phyloP scores from a whole-genome alignment of 2,888 invertebrate genomes.

The Heliconius cydno region DNA sequence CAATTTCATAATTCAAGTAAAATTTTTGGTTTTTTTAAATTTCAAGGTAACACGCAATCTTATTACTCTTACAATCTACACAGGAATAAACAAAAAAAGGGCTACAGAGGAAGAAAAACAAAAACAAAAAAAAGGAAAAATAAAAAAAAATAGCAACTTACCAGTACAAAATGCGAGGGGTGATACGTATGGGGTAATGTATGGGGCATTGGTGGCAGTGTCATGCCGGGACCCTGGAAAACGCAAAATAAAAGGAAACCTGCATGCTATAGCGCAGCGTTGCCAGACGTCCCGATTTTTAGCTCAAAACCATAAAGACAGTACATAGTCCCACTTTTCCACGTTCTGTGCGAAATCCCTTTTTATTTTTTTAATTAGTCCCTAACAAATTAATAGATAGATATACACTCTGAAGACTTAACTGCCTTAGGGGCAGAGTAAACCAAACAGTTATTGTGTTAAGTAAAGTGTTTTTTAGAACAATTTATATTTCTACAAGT shows the following conservation, averaged over 20 bases:
- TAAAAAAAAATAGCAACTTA: constrained; percentile 67
- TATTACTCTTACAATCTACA: constrained; percentile 18
- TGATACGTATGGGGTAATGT: constrained; percentile 82
- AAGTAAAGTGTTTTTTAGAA: too few species aligned
- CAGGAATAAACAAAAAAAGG: constrained; percentile 9
- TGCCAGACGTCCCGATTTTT: not conserved
- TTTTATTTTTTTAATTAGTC: too few species aligned
- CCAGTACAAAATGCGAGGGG: constrained; percentile 82
- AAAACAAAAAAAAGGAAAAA: constrained; percentile 50
- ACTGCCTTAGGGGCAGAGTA: too few species aligned
- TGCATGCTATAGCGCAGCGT: constrained; percentile 62
- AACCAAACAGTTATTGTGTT: too few species aligned
- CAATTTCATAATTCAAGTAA: not conserved
- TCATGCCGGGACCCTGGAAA: constrained; percentile 83
- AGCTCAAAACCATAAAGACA: not conserved
- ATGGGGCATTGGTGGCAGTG: constrained; percentile 79
- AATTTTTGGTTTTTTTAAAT: not conserved
- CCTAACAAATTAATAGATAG: too few species aligned
- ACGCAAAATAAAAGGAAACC: constrained; percentile 73
- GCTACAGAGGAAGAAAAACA: constrained; percentile 30
- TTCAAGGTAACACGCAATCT: not conserved
- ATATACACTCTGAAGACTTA: too few species aligned
- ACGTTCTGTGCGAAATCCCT: too few species aligned
- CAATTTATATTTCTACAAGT: too few species aligned
- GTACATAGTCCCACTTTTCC: too few species aligned